Evolutionary conservation across 2,113 vertebrate species (phyloP), one percentile per base, ranked within the genome.

Genomic region (Caranx melampygus): DNA sequence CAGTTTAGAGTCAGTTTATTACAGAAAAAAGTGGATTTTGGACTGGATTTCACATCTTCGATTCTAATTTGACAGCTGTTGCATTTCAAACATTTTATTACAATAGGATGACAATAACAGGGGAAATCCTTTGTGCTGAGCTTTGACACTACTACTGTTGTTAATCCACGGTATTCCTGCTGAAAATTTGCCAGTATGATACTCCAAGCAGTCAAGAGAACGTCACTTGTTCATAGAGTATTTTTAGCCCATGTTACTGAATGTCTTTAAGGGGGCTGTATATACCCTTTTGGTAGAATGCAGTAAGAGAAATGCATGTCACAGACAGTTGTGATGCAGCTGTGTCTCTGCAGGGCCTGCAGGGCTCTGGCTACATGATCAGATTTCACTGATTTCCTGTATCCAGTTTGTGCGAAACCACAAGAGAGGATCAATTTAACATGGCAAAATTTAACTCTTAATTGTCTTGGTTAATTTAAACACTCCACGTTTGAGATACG

Each of bases 371-470:
- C 68, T 58, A 63, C 78, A 68, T 62, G 82, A 87, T 92, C 85
- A 51, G 26, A 71, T 91, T 87, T 87, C 85, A 65, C 79, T 47
- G 77, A 81, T 77, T 91, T 87, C 78, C 81, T 80, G 82, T 75
- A 64, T 90, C 67, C 67, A 47, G n/a, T 67, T 80, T 64, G 79
- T 76, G 72, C 78, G 14, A 33, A 83, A 75, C 81, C 78, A 81
- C 58, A 21, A 12, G 61, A 76, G 71, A 74, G 62, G 66, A 68
- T 81, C 61, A 15, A 49, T 66, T 71, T n/a, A 81, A 76, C 20
- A 13, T 55, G 47, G 67, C 58, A 68, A 51, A 68, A 67, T 82
- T 26, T 76, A 82, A 80, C 78, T 74, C 78, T 72, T 80, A 63
- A 75, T 76, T 78, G 65, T 79, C 83, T 37, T 3, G 0, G 58